phyloP scores from a whole-genome alignment of 2,113 vertebrate species.

The Butorides virescens region DNA sequence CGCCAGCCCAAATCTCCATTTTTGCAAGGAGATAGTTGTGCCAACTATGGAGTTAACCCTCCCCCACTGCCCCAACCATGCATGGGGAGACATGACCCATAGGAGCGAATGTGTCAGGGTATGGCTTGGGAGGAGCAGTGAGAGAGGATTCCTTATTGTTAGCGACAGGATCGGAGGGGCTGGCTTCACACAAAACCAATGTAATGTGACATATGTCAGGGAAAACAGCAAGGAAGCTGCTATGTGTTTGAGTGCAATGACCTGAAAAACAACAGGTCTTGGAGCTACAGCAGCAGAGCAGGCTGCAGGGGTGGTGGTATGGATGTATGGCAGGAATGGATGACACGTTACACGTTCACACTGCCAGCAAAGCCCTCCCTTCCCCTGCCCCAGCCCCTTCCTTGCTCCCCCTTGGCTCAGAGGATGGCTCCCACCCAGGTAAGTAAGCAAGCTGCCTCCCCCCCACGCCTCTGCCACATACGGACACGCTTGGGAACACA shows the following conservation, averaged over 20 bases:
- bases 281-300: constrained; percentile 44
- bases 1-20: not conserved
- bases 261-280: constrained; percentile 85
- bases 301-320: constrained; percentile 22
- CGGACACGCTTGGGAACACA: not conserved
- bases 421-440: not conserved
- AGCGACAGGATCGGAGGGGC: constrained; percentile 81
- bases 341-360: not conserved
- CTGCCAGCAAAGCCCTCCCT: not conserved
- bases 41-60: not conserved
- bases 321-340: not conserved
- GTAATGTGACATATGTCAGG: constrained; percentile 81
- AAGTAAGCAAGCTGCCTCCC: not conserved
- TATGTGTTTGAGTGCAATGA: constrained; percentile 77
- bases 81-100: not conserved
- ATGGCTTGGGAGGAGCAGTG: constrained; percentile 15
- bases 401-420: not conserved
- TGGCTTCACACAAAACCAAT: constrained; percentile 74
- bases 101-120: not conserved
- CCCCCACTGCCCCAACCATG: not conserved
- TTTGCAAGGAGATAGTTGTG: not conserved
- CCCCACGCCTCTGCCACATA: not conserved
- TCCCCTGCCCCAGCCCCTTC: not conserved
- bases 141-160: constrained; percentile 73
- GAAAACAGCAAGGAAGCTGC: constrained; percentile 76